These are phyloP conservation scores for Microhierax caerulescens DNA, from an alignment of 2,797 vertebrate species.

Conservation along the genomic window DNA sequence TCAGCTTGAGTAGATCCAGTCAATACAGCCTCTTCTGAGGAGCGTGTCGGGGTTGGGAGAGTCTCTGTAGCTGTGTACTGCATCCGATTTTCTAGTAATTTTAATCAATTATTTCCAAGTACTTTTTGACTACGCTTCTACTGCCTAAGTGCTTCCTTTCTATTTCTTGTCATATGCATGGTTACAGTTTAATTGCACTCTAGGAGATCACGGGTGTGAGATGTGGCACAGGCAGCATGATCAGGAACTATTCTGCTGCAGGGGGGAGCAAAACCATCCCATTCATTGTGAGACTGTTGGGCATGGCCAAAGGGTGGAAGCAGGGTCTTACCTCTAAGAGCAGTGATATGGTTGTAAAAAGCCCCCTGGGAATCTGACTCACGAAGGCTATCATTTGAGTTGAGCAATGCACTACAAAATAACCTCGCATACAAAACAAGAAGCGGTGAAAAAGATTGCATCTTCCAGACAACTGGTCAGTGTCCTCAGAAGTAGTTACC, in stretches of 20 bases:
- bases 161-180: rapidly evolving
- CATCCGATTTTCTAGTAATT: background rate
- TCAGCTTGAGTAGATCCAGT: background rate
- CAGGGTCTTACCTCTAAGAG: background rate
- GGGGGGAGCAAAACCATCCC: background rate
- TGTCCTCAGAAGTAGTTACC: background rate
- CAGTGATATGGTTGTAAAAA: background rate
- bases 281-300: rapidly evolving
- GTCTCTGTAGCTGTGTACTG: background rate
- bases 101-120: background rate
- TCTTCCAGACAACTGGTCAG: background rate
- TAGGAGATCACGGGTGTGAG: background rate
- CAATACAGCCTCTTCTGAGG: background rate
- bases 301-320: background rate
- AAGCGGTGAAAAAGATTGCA: background rate
- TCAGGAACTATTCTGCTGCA: background rate
- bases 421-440: background rate
- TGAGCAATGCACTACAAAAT: background rate
- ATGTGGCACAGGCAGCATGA: background rate
- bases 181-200: background rate
- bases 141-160: background rate
- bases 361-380: background rate
- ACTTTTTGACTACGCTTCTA: background rate
- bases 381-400: background rate
- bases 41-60: rapidly evolving